phyloP scores from a whole-genome alignment of 2,797 vertebrate species.

The Poecile montanus region DNA sequence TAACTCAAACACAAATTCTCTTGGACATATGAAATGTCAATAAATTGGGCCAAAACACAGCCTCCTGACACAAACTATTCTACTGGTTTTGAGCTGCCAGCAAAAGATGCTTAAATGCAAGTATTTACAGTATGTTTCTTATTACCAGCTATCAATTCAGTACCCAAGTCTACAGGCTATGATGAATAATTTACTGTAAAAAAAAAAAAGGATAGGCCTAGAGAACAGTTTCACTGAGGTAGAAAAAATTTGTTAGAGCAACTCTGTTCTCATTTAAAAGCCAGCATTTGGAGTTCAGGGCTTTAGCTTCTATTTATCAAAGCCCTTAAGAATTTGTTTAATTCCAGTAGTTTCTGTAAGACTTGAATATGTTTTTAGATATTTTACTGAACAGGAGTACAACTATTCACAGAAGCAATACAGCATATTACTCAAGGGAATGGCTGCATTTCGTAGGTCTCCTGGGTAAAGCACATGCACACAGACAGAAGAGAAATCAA shows the following conservation, averaged over 20 bases:
- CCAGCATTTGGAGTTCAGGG: neutral
- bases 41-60: neutral
- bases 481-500: slow-evolving; percentile 17
- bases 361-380: slow-evolving; percentile 2
- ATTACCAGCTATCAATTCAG: neutral
- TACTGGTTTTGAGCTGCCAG: neutral
- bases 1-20: neutral
- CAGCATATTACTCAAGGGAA: slow-evolving; percentile 30
- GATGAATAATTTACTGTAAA: neutral
- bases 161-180: neutral
- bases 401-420: slow-evolving; percentile 24
- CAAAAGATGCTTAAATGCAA: neutral
- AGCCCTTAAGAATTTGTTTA: slow-evolving; percentile 38
- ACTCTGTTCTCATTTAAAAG: slow-evolving; percentile 13
- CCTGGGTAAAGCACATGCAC: slow-evolving; percentile 32
- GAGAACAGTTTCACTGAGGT: neutral
- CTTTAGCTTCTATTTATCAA: slow-evolving; percentile 31
- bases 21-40: neutral
- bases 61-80: neutral
- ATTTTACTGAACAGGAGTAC: slow-evolving; percentile 22
- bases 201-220: neutral
- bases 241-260: neutral
- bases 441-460: neutral
- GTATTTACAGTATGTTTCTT: neutral
- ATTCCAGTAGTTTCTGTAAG: slow-evolving; percentile 28